Evolutionary conservation across 2,888 invertebrate species (phyloP).

Genomic region (Noctua pronuba): DNA sequence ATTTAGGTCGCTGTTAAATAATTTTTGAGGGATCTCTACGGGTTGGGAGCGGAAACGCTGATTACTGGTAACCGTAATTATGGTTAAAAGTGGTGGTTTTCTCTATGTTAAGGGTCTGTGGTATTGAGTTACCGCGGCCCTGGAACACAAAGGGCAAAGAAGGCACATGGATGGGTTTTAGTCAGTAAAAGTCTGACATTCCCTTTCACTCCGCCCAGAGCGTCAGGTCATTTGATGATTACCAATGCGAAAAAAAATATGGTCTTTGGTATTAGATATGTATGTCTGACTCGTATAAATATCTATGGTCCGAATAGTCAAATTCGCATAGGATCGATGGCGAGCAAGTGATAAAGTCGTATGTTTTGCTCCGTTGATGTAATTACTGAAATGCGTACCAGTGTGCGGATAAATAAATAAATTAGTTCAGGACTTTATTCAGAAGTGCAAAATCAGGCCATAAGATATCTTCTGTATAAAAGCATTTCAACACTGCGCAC

Average conservation of each 20-base stretch:
- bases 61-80: background rate
- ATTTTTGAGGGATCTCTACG: background rate
- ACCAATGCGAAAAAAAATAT: too few species aligned
- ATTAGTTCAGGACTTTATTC: background rate
- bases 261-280: too few species aligned
- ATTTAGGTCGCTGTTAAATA: constrained; percentile 15
- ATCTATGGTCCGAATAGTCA: background rate
- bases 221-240: too few species aligned
- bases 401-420: background rate
- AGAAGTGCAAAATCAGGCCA: background rate
- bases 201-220: too few species aligned
- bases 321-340: background rate
- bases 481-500: background rate
- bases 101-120: too few species aligned
- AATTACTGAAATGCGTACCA: background rate
- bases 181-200: too few species aligned
- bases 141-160: too few species aligned
- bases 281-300: too few species aligned
- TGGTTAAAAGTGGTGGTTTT: background rate
- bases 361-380: background rate
- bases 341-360: background rate
- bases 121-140: too few species aligned
- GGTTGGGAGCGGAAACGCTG: background rate
- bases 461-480: background rate
- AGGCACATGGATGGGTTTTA: too few species aligned